A percentile compares a stretch with the other conserved stretches of the same genome.
phyloP scores from a whole-genome alignment of 2,888 invertebrate species.

The Lasioglossum figueresi region DNA sequence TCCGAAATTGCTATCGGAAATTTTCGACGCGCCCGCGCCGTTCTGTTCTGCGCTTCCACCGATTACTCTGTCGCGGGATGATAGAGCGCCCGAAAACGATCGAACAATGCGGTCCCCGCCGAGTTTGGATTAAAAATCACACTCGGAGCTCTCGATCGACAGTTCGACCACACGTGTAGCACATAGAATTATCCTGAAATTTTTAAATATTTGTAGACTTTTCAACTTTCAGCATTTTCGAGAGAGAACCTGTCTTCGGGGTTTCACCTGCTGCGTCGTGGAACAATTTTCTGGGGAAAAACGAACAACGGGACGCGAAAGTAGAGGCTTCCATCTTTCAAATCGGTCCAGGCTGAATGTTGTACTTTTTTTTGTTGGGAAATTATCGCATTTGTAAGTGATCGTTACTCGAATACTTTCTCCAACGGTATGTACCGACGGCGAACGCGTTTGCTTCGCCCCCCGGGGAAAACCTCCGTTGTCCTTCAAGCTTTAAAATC shows the following conservation, averaged over 20 bases:
- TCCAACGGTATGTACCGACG: too few species aligned
- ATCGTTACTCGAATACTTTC: too few species aligned
- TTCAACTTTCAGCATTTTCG: not conserved
- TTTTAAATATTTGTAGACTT: not conserved
- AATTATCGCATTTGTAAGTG: too few species aligned
- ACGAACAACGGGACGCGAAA: not conserved
- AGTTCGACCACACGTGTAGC: not conserved
- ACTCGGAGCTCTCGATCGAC: not conserved
- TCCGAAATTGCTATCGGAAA: conserved; percentile 2
- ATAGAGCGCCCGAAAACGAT: not conserved
- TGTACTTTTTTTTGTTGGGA: too few species aligned
- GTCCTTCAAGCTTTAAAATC: too few species aligned
- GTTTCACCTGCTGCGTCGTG: too few species aligned
- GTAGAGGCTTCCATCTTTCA: too few species aligned
- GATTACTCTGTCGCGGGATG: conserved; percentile 2
- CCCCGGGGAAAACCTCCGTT: too few species aligned
- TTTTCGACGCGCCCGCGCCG: not conserved
- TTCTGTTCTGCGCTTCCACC: not conserved
- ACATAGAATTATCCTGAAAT: not conserved
- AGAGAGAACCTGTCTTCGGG: too few species aligned
- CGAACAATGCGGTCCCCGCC: not conserved
- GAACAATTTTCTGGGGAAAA: too few species aligned
- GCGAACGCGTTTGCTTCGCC: too few species aligned
- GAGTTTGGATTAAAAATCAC: not conserved
- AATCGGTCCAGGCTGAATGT: too few species aligned